Evolutionary conservation across 2,888 invertebrate species (phyloP).

Genomic region (Lasioglossum marginatum): DNA sequence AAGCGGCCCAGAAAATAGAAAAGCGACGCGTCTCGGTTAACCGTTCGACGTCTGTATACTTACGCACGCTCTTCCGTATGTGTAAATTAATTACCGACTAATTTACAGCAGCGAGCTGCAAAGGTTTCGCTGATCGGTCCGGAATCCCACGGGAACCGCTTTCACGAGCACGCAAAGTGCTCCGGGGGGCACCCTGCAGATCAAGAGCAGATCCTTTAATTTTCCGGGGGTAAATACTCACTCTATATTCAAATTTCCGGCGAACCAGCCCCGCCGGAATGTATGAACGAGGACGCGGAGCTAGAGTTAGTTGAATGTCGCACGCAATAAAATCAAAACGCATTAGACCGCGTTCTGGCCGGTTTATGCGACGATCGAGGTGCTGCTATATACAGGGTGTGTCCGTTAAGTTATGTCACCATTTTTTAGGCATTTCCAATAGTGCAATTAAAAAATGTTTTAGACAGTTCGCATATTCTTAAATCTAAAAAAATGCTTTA

Average conservation of each 20-base stretch:
- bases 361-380: not conserved
- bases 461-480: no score
- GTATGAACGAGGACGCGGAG: not conserved
- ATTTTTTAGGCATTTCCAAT: no score
- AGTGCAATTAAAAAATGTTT: no score
- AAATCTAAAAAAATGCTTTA: no score
- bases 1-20: conserved; percentile 5
- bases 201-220: conserved; percentile 36
- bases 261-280: not conserved
- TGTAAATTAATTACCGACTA: conserved; percentile 20
- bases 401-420: no score
- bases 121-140: not conserved
- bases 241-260: conserved; percentile 43
- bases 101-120: not conserved
- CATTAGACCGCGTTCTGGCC: not conserved
- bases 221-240: conserved; percentile 32
- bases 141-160: not conserved
- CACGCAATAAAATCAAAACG: conserved; percentile 18
- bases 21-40: not conserved
- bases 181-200: not conserved
- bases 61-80: no score
- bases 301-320: not conserved
- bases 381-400: not conserved
- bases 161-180: not conserved
- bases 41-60: not conserved